A percentile compares a stretch with the other conserved stretches of the same genome.
Evolutionary conservation across 2,888 invertebrate genomes (phyloP).

Genomic region (Phlogophora meticulosa): DNA sequence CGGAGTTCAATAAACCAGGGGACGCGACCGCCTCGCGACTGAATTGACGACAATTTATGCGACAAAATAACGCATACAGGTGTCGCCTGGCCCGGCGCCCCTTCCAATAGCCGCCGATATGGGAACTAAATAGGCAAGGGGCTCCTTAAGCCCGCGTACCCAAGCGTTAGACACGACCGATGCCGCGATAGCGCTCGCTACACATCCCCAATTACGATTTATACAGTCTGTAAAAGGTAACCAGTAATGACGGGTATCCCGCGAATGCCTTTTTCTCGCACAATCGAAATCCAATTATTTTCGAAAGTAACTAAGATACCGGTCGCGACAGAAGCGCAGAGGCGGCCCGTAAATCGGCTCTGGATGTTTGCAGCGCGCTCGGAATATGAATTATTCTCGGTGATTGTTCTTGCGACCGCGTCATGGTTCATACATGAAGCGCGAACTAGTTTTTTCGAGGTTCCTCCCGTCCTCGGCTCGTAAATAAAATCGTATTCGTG

Average conservation of each 20-base stretch:
- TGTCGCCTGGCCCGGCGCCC: slow-evolving; percentile 84
- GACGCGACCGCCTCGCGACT: slow-evolving; percentile 79
- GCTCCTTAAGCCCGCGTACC: slow-evolving; percentile 80
- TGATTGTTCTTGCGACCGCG: slow-evolving; percentile 89
- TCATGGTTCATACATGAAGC: slow-evolving; percentile 91
- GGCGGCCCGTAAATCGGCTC: slow-evolving; percentile 85
- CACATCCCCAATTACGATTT: slow-evolving; percentile 88
- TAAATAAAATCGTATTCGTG: slow-evolving; percentile 83
- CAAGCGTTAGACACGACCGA: slow-evolving; percentile 85
- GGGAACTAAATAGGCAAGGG: slow-evolving; percentile 84
- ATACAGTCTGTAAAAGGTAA: slow-evolving; percentile 87
- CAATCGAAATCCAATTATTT: slow-evolving; percentile 91
- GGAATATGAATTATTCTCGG: slow-evolving; percentile 90
- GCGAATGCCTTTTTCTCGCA: slow-evolving; percentile 83
- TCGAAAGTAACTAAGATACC: slow-evolving; percentile 88
- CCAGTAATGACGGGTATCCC: slow-evolving; percentile 86
- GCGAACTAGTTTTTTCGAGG: slow-evolving; percentile 88
- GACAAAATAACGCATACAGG: slow-evolving; percentile 90
- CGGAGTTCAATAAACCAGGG: slow-evolving; percentile 87
- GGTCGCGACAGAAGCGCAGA: slow-evolving; percentile 83
- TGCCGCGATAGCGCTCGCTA: slow-evolving; percentile 80
- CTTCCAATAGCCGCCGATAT: slow-evolving; percentile 84
- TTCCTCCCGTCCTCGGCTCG: slow-evolving; percentile 77
- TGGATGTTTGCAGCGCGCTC: slow-evolving; percentile 89
- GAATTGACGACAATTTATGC: slow-evolving; percentile 87